A percentile compares a stretch with the other conserved stretches of the same genome.
phyloP scores from a whole-genome alignment of 2,113 vertebrate species.

The Sceloporus undulatus region DNA sequence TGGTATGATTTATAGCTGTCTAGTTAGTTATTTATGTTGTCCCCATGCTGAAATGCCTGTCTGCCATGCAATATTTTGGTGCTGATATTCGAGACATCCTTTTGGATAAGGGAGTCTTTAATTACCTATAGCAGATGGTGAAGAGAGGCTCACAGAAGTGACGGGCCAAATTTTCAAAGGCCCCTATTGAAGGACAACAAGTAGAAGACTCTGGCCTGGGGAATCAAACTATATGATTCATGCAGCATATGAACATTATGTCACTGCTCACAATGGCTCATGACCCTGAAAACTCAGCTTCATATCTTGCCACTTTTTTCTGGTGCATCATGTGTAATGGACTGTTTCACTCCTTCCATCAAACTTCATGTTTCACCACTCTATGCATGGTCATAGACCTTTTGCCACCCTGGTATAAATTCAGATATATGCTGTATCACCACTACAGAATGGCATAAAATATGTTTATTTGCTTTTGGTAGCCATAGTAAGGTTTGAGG shows the following conservation, averaged over 20 bases:
- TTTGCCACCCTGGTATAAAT: not conserved
- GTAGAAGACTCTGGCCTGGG: not conserved
- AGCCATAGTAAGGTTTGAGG: too few species aligned
- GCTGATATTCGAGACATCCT: constrained; percentile 30
- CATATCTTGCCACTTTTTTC: not conserved
- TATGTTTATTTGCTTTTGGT: not conserved
- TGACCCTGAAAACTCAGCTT: not conserved
- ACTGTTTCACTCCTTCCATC: too few species aligned
- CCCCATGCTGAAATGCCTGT: constrained; percentile 15
- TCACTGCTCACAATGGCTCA: not conserved
- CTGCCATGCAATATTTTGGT: constrained; percentile 29
- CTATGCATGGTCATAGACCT: not conserved
- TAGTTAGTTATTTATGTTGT: constrained; percentile 41
- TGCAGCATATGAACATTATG: not conserved
- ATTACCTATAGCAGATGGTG: constrained; percentile 19
- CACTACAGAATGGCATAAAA: not conserved
- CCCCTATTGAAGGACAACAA: not conserved
- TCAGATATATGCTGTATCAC: not conserved
- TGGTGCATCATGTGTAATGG: not conserved
- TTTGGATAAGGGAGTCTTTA: constrained; percentile 20
- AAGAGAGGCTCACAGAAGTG: not conserved
- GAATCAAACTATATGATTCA: constrained; percentile 12
- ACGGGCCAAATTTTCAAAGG: not conserved
- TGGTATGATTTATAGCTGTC: constrained; percentile 30
- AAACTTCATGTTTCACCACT: not conserved